Evolutionary conservation across 2,888 invertebrate species (phyloP).

Genomic region (Euzophera pinguis): DNA sequence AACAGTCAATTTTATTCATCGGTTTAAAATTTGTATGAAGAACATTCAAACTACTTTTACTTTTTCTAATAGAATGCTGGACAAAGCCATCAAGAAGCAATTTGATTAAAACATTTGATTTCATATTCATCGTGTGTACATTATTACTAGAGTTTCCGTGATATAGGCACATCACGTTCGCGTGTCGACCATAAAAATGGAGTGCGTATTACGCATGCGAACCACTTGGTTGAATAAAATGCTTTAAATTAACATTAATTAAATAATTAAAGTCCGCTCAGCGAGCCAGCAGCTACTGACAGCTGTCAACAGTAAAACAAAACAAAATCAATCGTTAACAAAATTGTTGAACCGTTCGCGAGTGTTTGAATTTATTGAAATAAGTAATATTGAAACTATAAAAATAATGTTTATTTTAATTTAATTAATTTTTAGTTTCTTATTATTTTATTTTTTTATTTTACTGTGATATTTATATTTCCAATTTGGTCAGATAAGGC

Average conservation of each 20-base stretch:
- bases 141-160: background rate
- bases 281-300: background rate
- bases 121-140: slow-evolving; percentile 1
- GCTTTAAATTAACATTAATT: slow-evolving; percentile 6
- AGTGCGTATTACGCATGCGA: slow-evolving; percentile 10
- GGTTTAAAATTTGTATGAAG: too few species aligned
- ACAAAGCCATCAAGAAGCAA: background rate
- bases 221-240: slow-evolving; percentile 8
- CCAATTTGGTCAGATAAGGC: too few species aligned
- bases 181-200: slow-evolving; percentile 7
- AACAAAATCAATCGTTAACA: too few species aligned
- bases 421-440: too few species aligned
- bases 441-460: too few species aligned
- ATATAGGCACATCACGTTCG: slow-evolving; percentile 1
- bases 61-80: background rate
- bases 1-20: too few species aligned
- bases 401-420: too few species aligned
- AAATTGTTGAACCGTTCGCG: too few species aligned
- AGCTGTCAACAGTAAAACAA: background rate
- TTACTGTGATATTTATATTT: too few species aligned
- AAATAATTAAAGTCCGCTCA: slow-evolving; percentile 2
- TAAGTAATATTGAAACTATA: too few species aligned
- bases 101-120: slow-evolving; percentile 1
- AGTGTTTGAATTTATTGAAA: too few species aligned
- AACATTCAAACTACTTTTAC: background rate